Evolutionary conservation across 2,888 invertebrate genomes (phyloP).

Genomic region (Nysson spinosus): DNA sequence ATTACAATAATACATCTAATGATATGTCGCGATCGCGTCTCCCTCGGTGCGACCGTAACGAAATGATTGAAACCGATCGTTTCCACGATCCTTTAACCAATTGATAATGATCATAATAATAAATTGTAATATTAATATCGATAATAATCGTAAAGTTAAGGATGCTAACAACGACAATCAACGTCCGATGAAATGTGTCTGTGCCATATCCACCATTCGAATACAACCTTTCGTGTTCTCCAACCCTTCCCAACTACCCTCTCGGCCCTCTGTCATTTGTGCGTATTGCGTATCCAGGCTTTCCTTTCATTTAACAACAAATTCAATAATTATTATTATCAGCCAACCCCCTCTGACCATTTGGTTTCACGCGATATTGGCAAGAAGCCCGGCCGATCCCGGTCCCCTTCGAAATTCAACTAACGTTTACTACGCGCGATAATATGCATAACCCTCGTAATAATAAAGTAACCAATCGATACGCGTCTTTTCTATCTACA

Average conservation of each 20-base stretch:
- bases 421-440: slow-evolving; percentile 60
- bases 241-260: background rate
- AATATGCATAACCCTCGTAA: slow-evolving; percentile 48
- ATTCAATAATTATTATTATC: slow-evolving; percentile 49
- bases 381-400: too few species aligned
- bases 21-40: slow-evolving; percentile 60
- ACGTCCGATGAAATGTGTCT: slow-evolving; percentile 29
- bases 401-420: slow-evolving; percentile 54
- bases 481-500: slow-evolving; percentile 41
- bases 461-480: slow-evolving; percentile 68
- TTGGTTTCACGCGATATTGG: too few species aligned
- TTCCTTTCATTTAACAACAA: slow-evolving; percentile 57
- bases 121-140: slow-evolving; percentile 1
- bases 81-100: slow-evolving; percentile 10
- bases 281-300: slow-evolving; percentile 39
- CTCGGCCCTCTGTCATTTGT: background rate
- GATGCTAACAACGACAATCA: slow-evolving; percentile 35
- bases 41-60: slow-evolving; percentile 7
- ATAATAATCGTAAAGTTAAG: background rate
- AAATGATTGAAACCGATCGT: slow-evolving; percentile 11
- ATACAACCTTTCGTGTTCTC: slow-evolving; percentile 62
- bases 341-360: slow-evolving; percentile 5
- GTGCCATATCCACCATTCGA: slow-evolving; percentile 49
- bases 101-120: slow-evolving; percentile 15
- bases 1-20: slow-evolving; percentile 48